These are phyloP conservation scores for Spatulosminthurus flaviceps DNA, from an alignment of 2,888 invertebrate species.

Conservation along the genomic window DNA sequence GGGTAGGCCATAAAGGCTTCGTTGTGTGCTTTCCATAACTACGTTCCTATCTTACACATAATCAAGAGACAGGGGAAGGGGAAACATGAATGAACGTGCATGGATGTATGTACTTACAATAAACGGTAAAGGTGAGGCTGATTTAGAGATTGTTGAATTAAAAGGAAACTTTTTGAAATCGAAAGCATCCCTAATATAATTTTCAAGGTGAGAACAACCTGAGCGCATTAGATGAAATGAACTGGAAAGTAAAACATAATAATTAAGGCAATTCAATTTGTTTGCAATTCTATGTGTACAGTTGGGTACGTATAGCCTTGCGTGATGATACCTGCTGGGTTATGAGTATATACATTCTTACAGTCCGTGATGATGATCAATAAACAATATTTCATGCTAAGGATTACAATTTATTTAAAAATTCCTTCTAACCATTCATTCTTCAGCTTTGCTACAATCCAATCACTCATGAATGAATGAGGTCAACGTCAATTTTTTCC, in stretches of 20 bases:
- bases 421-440: background rate
- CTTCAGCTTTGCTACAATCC: background rate
- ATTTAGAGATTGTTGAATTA: background rate
- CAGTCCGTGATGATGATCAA: conserved; percentile 18
- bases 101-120: too few relatives aligned
- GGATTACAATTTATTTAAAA: background rate
- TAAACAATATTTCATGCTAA: conserved; percentile 7
- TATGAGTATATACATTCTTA: background rate
- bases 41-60: too few relatives aligned
- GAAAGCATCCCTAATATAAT: conserved; percentile 4
- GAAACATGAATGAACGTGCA: too few relatives aligned
- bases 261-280: background rate
- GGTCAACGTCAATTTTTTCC: background rate
- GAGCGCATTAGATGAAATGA: background rate
- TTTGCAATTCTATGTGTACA: background rate
- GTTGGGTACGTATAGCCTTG: background rate
- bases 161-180: background rate
- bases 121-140: background rate
- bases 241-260: background rate
- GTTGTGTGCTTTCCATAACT: too few relatives aligned
- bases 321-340: background rate
- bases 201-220: background rate
- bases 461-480: background rate
- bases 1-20: too few relatives aligned
- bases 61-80: too few relatives aligned